Evolutionary conservation across 2,797 vertebrate species (phyloP), one percentile per base, ranked within the genome.

Genomic region (Psittacula echo): DNA sequence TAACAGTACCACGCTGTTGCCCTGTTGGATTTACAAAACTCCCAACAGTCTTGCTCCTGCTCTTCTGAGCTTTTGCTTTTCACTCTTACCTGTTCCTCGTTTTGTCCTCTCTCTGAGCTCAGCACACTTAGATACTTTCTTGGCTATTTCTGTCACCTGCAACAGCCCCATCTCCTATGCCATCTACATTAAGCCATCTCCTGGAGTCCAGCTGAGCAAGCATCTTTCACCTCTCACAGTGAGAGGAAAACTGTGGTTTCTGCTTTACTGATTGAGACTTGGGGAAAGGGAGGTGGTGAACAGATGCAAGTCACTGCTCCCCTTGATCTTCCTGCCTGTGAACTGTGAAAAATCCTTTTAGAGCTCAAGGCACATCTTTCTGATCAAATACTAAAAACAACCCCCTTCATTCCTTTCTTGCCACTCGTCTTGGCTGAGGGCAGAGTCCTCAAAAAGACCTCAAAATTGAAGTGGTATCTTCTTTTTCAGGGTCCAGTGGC

Each of bases 1-100:
- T 54, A 68, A 91, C 37, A 65, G 56, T 30, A 64, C 50, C 0
- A 0, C 17, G 23, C 44, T 29, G 10, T 95, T 95, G 86, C 85
- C 73, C 27, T 87, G 94, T 48, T 24, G 1, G 13, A 32, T 74
- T 88, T 95, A 75, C 70, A 84, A 72, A 93, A 90, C 60, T 87
- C 34, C 54, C 27, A 85, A 72, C 34, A 62, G 75, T 14, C 67
- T 60, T 42, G 27, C 54, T 91, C n/a, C 45, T 75, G 68, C 53
- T 44, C 16, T n/a, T 66, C 51, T 1, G 1, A 14, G 26, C 2
- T 7, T 58, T 80, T 34, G 27, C 29, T 85, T 74, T 71, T 70
- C 60, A 18, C 39, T 68, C 11, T 34, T 32, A 39, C 0, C 53
- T 41, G 10, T 24, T 90, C 39, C 37, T 29, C 1, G 0, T 39